Conservation (phyloP, 2,888 invertebrate genomes). For the Andricus quercusramuli region DNA sequence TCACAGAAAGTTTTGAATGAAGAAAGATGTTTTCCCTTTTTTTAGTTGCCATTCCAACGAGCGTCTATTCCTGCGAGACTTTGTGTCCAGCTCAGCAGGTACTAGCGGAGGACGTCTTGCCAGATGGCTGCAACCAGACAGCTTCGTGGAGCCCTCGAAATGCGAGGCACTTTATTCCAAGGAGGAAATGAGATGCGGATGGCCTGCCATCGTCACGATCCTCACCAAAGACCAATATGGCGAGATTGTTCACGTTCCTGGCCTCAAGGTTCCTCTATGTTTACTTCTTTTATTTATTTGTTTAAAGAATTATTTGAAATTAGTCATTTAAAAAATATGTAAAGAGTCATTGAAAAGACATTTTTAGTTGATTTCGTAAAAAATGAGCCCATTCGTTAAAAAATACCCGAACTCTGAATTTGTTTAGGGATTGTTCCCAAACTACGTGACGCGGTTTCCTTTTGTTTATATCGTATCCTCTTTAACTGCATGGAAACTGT, state of each 20-base stretch:
- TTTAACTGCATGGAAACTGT: no score
- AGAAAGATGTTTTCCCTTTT: slow-evolving; percentile 66
- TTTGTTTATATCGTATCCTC: no score
- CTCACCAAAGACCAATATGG: slow-evolving; percentile 95
- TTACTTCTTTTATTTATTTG: no score
- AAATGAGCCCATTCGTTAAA: no score
- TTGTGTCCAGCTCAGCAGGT: slow-evolving; percentile 91
- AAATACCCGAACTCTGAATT: no score
- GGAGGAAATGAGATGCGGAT: slow-evolving; percentile 87
- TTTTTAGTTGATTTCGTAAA: no score
- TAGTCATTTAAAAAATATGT: no score
- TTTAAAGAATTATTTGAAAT: no score
- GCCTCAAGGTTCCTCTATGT: slow-evolving; percentile 85
- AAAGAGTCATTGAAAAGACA: no score
- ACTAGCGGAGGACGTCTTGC: slow-evolving; percentile 95
- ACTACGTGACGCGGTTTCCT: no score
- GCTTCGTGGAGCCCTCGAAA: slow-evolving; percentile 92
- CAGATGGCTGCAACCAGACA: slow-evolving; percentile 96
- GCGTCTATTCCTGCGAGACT: slow-evolving; percentile 94
- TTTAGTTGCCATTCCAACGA: slow-evolving; percentile 92
- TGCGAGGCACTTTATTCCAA: slow-evolving; percentile 90
- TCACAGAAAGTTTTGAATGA: slow-evolving; percentile 15
- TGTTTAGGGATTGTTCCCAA: no score
- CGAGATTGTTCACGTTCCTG: slow-evolving; percentile 90
- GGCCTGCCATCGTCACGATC: slow-evolving; percentile 90